A percentile compares a stretch with the other conserved stretches of the same genome.
phyloP scores from a whole-genome alignment of 2,113 vertebrate genomes.

The Nycticryphes semicollaris region DNA sequence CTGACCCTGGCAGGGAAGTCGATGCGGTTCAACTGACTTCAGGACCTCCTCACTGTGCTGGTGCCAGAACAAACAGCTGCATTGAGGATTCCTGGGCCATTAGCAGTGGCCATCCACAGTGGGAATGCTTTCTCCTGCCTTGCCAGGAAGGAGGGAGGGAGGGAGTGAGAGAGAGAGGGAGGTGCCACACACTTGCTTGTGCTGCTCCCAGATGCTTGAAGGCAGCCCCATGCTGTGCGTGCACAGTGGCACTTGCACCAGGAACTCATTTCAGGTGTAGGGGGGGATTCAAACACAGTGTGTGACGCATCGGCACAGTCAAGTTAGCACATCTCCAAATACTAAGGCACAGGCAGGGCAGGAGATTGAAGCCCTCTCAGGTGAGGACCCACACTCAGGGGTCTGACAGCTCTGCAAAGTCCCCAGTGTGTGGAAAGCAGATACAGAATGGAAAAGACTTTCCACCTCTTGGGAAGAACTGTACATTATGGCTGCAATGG shows the following conservation, averaged over 20 bases:
- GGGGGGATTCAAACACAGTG: neutral
- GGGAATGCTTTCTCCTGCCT: conserved; percentile 22
- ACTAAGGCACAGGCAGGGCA: neutral
- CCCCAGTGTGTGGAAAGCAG: neutral
- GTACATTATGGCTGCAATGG: too few species aligned
- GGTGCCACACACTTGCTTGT: neutral
- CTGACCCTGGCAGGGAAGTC: conserved; percentile 11
- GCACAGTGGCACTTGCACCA: neutral
- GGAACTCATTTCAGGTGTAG: rapidly evolving
- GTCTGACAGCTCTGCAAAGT: neutral
- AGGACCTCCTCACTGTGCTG: neutral
- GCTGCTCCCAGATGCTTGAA: neutral
- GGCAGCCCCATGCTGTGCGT: neutral
- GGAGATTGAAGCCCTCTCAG: neutral
- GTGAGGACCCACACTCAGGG: rapidly evolving
- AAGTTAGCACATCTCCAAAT: neutral
- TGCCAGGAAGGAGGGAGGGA: neutral
- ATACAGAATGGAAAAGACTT: neutral
- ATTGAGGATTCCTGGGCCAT: conserved; percentile 21
- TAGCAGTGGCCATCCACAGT: conserved; percentile 1
- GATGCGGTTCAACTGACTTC: conserved; percentile 23
- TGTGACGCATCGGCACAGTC: too few species aligned
- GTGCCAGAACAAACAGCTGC: conserved; percentile 55
- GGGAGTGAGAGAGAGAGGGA: neutral
- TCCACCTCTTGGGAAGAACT: neutral